Evolutionary conservation across 1,140 invertebrate species (phyloP), one percentile per base, ranked within the genome.

Genomic region (Magallana gigas): DNA sequence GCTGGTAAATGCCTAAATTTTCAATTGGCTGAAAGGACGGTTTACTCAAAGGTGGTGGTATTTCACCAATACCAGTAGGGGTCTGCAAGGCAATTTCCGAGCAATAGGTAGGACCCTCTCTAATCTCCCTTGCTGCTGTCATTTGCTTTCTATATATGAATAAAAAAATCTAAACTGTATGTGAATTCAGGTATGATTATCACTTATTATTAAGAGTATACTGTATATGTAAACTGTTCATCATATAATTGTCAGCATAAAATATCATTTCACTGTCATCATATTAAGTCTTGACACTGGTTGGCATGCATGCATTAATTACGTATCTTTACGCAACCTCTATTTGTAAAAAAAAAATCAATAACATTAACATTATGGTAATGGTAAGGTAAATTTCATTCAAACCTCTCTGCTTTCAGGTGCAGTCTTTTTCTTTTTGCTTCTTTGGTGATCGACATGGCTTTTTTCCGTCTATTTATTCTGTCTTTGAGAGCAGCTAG

Each of bases 381-480:
- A 62, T 62, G 60, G 60, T 62, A 62, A 62, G 18, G 60, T 36
- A 36, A 14, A 62, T 62, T 62, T 62, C 60, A 62, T 62, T 62
- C 8, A 81, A 48, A 81, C 76, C 76, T 81, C 56, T 57, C 29
- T 48, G 76, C 29, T 81, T n/a, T 81, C 29, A 81, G 56, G 29
- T 81, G 29, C 29, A 81, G 76, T 81, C 76, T 81, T 57, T 36
- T 36, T 3, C 76, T 36, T 57, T 81, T 81, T 81, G 76, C 76
- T 81, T 81, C 56, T 81, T 57, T 81, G 76, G 76, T 29, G 29
- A 57, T 81, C 14, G 76, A 48, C 56, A 81, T 3, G 8, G 76
- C 76, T 57, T 57, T 81, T 23, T 81, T 36, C 14, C 56, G 29
- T 57, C 76, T 81, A 12, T 14, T 57, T 29, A 48, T 36, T 81